phyloP scores from a whole-genome alignment of 30 jellyfish, hydroid and myxozoan species.

The Hydractinia symbiolongicarpus region DNA sequence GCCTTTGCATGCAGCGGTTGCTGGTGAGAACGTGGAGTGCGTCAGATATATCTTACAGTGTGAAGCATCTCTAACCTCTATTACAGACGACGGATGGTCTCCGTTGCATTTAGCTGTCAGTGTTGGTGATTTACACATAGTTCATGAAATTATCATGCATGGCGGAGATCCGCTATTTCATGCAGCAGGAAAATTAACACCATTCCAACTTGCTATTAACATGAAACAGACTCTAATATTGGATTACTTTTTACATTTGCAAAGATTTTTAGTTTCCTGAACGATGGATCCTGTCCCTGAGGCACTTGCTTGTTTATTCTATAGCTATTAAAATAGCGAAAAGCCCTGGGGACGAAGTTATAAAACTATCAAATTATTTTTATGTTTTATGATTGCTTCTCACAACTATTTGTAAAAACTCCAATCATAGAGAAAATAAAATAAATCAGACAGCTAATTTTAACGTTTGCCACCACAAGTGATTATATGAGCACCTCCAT shows the following conservation, averaged over 20 bases:
- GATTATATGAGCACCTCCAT: too few relatives aligned
- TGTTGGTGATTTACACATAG: not conserved
- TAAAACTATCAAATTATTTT: too few relatives aligned
- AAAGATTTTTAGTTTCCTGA: not conserved
- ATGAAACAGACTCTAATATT: not conserved
- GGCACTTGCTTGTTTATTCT: too few relatives aligned
- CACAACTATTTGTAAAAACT: too few relatives aligned
- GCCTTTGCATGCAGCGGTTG: conserved; percentile 2
- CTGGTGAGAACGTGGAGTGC: not conserved
- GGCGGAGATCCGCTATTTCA: conserved; percentile 1
- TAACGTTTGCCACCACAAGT: too few relatives aligned
- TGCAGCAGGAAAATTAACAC: not conserved
- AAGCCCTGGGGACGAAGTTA: too few relatives aligned
- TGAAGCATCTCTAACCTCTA: not conserved
- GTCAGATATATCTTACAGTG: not conserved
- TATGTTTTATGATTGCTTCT: too few relatives aligned
- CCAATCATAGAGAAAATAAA: too few relatives aligned
- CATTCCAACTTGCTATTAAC: not conserved
- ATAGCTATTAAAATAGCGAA: too few relatives aligned
- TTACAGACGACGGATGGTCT: not conserved
- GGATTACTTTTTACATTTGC: conserved; percentile 5
- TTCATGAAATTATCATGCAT: not conserved
- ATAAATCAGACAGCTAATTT: too few relatives aligned
- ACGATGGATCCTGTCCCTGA: too few relatives aligned
- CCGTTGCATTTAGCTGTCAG: conserved; percentile 4